Conservation (phyloP, 2,113 vertebrate species). For the Cyanoderma ruficeps region DNA sequence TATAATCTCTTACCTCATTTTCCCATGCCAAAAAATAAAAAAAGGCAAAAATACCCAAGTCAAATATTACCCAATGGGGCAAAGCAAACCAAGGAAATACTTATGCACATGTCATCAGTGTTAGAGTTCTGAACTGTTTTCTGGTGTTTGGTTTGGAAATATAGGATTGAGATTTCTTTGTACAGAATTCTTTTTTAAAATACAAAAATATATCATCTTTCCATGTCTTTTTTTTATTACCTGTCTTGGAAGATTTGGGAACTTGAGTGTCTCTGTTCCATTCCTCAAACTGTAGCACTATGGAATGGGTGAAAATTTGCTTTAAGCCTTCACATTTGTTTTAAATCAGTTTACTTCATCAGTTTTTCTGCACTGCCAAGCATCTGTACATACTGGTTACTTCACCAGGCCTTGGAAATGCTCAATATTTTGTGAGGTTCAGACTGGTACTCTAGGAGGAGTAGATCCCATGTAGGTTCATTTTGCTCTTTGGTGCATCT, state of each 20-base stretch:
- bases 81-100: neutral
- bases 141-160: neutral
- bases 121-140: neutral
- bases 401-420: neutral
- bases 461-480: neutral
- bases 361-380: neutral
- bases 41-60: neutral
- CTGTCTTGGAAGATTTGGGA: neutral
- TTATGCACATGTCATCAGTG: fast-evolving
- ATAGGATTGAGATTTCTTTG: neutral
- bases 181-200: neutral
- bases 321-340: neutral
- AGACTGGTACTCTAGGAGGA: neutral
- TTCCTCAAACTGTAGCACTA: neutral
- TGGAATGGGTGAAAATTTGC: neutral
- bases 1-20: neutral
- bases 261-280: neutral
- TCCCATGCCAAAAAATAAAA: fast-evolving
- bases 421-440: neutral
- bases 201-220: neutral
- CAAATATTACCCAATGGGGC: neutral
- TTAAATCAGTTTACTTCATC: neutral
- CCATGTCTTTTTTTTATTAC: neutral
- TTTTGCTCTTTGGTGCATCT: neutral
- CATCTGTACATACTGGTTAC: neutral